Evolutionary conservation across 2,113 vertebrate species (phyloP), one percentile per base, ranked within the genome.

Genomic region (Ramphastos sulfuratus): DNA sequence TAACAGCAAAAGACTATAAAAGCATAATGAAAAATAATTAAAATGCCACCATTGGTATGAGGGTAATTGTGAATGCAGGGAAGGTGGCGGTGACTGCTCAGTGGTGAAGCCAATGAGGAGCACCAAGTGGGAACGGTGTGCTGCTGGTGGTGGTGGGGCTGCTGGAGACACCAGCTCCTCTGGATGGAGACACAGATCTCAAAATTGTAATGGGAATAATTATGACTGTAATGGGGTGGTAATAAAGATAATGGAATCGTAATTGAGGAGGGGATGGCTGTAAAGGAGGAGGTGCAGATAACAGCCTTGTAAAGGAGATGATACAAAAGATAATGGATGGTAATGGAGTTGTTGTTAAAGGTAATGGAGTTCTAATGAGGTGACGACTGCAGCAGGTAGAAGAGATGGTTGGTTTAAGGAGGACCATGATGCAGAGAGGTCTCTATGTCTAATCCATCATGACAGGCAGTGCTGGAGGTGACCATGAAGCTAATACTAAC

Each of bases 301-400:
- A 96, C 96, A 55, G 90, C 93, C 94, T 94, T 71, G 92, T 46
- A 96, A 91, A 97, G 92, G 77, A 96, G 95, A 90, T 70, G 93
- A 89, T 95, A 92, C 86, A 90, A 85, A 94, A 96, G 93, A 97
- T 96, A 97, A 98, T 96, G 96, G 97, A 56, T 92, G 70, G 96
- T 96, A 96, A 98, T 91, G 85, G 96, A 30, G 90, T 94, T 95
- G 93, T 91, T 93, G 94, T 91, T 97, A 92, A 93, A 97, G 83
- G 93, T 97, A 98, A 98, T 98, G 97, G 96, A 94, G 92, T 97
- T 97, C 95, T 97, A 98, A 98, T 97, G 96, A 97, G 96, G 92
- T 73, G 74, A 90, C 5, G 77, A 78, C 85, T 92, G 65, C 11
- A 2, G 92, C 89, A 89, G 84, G 95, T 87, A 93, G 87, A 86